phyloP scores from a whole-genome alignment of 2,797 vertebrate species.

The Erpetoichthys calabaricus region DNA sequence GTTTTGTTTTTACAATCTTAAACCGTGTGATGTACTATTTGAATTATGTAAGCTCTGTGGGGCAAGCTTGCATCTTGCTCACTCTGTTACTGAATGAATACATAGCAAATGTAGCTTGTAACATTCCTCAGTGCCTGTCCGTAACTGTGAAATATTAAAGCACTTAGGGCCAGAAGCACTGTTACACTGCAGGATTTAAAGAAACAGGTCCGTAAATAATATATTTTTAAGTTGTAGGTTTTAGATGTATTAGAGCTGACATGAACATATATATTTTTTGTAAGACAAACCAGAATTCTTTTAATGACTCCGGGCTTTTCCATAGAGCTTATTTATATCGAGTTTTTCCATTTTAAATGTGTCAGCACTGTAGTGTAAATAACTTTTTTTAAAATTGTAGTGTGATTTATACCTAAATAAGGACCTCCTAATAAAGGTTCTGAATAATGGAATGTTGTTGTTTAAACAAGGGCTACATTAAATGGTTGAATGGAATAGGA shows the following conservation, averaged over 20 bases:
- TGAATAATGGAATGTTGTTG: slow-evolving; percentile 47
- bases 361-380: slow-evolving; percentile 98
- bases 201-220: slow-evolving; percentile 66
- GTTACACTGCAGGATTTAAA: slow-evolving; percentile 64
- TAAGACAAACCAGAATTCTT: slow-evolving; percentile 82
- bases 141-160: slow-evolving; percentile 72
- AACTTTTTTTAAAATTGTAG: slow-evolving; percentile 85
- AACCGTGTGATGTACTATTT: slow-evolving; percentile 60
- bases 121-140: slow-evolving; percentile 85
- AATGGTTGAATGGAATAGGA: not conserved
- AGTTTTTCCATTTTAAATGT: slow-evolving; percentile 73
- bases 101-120: slow-evolving; percentile 66
- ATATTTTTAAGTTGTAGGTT: slow-evolving; percentile 61
- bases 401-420: slow-evolving; percentile 96
- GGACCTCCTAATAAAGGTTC: slow-evolving; percentile 96
- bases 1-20: slow-evolving; percentile 33
- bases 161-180: slow-evolving; percentile 74
- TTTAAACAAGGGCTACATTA: slow-evolving; percentile 14
- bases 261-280: slow-evolving; percentile 80
- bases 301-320: slow-evolving; percentile 74
- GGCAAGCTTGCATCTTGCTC: slow-evolving; percentile 48
- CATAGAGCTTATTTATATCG: slow-evolving; percentile 89
- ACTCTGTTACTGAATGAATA: slow-evolving; percentile 52
- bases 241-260: slow-evolving; percentile 78
- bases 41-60: slow-evolving; percentile 49